Base-by-base conservation (phyloP, 2,113 vertebrate genomes). In the Ploceus nigricollis region DNA sequence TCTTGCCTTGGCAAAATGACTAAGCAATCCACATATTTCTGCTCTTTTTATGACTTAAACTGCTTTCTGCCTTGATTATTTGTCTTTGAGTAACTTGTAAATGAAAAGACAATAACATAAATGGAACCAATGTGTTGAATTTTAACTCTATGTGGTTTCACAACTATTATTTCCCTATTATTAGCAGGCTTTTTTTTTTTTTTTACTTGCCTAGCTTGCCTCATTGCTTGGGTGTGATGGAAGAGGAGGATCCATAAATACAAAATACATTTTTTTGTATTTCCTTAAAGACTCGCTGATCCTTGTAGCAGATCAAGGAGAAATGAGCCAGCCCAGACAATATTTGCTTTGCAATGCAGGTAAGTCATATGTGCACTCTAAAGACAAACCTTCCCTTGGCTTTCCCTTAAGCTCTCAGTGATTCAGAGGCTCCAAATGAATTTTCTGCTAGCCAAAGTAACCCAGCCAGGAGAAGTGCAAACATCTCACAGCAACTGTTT, bases 391-490 rank as follows among this genome's bases (percentile, higher is more conserved):
- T 58, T 53, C 5, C 19, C 17, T 48, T 66, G 54, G 15, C 8
- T 83, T 61, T 73, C 13, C 14, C 30, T 70, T 48, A 58, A 94
- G 33, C 7, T 78, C 11, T 17, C 35, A 69, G 9, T 42, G 28
- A 44, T 58, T 73, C 66, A 25, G 51, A 35, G 42, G 18, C 21
- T 87, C 19, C 30, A 35, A 47, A 23, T 37, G 40, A 73, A 57
- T 69, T 68, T 68, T 23, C n/a, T 61, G 31, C 28, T n/a, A 24
- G 7, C 33, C 42, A 63, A 48, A 81, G 25, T 40, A 58, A 63
- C 11, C 24, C 17, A 53, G 31, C 3, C 6, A 40, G 8, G 0
- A 4, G 64, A 73, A 24, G 2, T 0, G 8, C 40, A 81, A 89
- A 58, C 12, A 30, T 31, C 25, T 83, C 20, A 33, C 21, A n/a